phyloP scores from a whole-genome alignment of 2,888 invertebrate species.

The Melanostoma mellinum region DNA sequence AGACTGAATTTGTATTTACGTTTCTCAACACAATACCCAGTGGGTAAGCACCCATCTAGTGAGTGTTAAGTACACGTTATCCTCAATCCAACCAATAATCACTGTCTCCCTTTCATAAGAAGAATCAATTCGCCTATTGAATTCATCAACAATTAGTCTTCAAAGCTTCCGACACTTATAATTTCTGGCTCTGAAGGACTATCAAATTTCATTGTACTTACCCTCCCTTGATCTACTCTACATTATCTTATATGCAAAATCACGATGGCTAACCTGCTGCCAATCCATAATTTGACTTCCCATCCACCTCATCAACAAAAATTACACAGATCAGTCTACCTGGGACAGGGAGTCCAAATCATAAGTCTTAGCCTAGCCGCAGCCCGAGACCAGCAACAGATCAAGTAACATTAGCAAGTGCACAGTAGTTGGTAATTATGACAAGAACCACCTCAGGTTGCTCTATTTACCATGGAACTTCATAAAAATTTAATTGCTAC shows the following conservation, averaged over 20 bases:
- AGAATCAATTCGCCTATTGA: too few species aligned
- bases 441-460: conserved; percentile 70
- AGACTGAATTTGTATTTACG: neutral
- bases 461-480: conserved; percentile 69
- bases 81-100: too few species aligned
- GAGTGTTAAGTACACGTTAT: too few species aligned
- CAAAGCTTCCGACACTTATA: too few species aligned
- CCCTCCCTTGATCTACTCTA: too few species aligned
- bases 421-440: conserved; percentile 73
- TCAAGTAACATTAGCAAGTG: conserved; percentile 63
- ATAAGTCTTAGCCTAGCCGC: neutral
- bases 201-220: too few species aligned
- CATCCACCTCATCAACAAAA: conserved; percentile 68
- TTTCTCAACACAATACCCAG: too few species aligned
- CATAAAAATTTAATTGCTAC: conserved; percentile 69
- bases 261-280: conserved; percentile 66
- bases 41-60: too few species aligned
- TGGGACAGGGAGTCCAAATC: conserved; percentile 24
- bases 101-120: too few species aligned
- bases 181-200: too few species aligned
- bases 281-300: conserved; percentile 59
- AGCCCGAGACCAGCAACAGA: conserved; percentile 14
- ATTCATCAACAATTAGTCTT: too few species aligned
- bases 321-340: conserved; percentile 66
- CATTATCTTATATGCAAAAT: conserved; percentile 55